Percentiles rank a stretch among this genome's conserved stretches.
Evolutionary conservation across 2,888 invertebrate species (phyloP).

Genomic region (Agrotis segetum): DNA sequence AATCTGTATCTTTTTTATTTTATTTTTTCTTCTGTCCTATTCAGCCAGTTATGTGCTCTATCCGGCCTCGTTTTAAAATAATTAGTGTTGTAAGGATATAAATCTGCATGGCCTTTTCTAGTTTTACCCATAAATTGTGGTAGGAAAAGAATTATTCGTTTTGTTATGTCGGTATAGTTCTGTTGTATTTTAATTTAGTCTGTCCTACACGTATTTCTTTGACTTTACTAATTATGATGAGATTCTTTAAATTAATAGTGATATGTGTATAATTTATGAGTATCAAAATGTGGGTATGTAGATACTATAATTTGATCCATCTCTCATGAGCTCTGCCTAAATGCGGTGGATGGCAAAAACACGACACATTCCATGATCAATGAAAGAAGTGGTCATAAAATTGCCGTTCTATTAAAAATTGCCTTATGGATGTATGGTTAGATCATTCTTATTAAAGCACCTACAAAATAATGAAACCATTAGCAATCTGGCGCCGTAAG

Average conservation of each 20-base stretch:
- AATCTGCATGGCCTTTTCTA: slow-evolving; percentile 27
- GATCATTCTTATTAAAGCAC: background rate
- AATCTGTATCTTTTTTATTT: slow-evolving; percentile 28
- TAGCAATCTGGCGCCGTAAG: slow-evolving; percentile 48
- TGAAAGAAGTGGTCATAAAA: too few relatives aligned
- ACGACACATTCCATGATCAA: too few relatives aligned
- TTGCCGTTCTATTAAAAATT: too few relatives aligned
- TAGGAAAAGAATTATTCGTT: slow-evolving; percentile 13
- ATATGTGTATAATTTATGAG: too few relatives aligned
- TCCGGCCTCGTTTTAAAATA: slow-evolving; percentile 46
- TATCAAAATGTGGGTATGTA: too few relatives aligned
- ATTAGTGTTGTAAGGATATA: slow-evolving; percentile 27
- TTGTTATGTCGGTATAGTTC: background rate
- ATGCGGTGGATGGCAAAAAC: too few relatives aligned
- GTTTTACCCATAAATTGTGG: background rate
- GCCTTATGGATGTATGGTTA: too few relatives aligned
- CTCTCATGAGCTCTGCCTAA: too few relatives aligned
- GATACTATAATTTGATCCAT: too few relatives aligned
- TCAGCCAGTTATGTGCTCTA: slow-evolving; percentile 18
- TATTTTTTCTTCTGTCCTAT: slow-evolving; percentile 19
- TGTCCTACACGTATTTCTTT: too few relatives aligned
- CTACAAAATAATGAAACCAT: slow-evolving; percentile 31
- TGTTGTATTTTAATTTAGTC: background rate
- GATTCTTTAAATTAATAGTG: too few relatives aligned
- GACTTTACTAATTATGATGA: too few relatives aligned